Evolutionary conservation across 1,140 invertebrate genomes (phyloP).

Genomic region (Bombus sibiricus): DNA sequence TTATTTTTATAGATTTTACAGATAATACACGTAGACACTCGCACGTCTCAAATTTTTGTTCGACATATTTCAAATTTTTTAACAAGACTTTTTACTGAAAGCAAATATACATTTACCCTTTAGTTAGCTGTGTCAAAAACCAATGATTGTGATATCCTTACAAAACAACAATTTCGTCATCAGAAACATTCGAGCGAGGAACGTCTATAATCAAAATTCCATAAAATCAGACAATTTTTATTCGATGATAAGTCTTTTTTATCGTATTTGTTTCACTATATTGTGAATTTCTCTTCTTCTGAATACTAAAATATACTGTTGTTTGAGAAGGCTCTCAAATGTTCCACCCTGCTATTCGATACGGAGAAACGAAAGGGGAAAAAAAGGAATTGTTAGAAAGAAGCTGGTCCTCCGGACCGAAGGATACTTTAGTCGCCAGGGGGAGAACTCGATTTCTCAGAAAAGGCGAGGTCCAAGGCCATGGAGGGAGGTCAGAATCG

Average conservation of each 20-base stretch:
- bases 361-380: neutral
- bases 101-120: too few species aligned
- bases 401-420: neutral
- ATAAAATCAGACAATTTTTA: neutral
- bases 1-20: too few species aligned
- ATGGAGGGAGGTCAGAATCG: slow-evolving; percentile 31
- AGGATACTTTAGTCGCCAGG: slow-evolving; percentile 1
- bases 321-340: neutral
- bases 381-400: neutral
- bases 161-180: too few species aligned
- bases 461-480: slow-evolving; percentile 46
- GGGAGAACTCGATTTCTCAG: slow-evolving; percentile 47
- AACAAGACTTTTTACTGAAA: too few species aligned
- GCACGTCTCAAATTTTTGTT: too few species aligned
- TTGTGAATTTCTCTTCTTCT: neutral
- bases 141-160: too few species aligned
- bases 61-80: too few species aligned
- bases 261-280: neutral
- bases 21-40: too few species aligned
- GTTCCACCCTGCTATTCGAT: too few species aligned
- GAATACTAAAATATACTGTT: neutral
- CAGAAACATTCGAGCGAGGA: too few species aligned
- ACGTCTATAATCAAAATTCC: neutral
- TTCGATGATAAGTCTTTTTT: neutral
- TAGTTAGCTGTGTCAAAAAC: too few species aligned